Conservation (phyloP, 2,888 invertebrate species). For the Epirrhoe alternata region DNA sequence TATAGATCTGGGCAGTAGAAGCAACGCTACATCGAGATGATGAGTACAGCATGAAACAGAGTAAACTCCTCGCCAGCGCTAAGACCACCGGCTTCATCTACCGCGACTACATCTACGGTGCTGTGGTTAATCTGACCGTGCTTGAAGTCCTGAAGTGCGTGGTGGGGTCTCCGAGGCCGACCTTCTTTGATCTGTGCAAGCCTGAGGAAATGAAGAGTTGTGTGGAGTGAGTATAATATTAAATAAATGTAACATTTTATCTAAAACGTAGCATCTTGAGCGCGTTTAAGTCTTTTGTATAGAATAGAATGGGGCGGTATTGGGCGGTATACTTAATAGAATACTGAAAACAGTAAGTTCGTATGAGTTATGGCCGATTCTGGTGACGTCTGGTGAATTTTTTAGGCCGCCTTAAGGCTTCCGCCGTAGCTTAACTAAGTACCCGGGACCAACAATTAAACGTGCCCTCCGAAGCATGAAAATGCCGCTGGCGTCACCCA, state of each 20-base stretch:
- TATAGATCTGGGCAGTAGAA: constrained; percentile 80
- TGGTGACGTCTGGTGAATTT: no score
- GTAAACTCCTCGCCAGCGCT: constrained; percentile 64
- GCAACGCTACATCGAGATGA: constrained; percentile 68
- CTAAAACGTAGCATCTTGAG: background rate
- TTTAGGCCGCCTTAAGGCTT: no score
- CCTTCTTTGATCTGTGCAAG: constrained; percentile 89
- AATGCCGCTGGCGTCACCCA: no score
- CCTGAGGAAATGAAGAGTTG: constrained; percentile 88
- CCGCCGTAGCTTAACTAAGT: no score
- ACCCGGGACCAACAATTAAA: no score
- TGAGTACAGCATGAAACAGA: constrained; percentile 77
- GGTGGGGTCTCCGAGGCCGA: constrained; percentile 90
- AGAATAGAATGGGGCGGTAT: background rate
- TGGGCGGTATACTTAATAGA: no score
- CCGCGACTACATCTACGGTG: constrained; percentile 87
- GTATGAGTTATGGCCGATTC: no score
- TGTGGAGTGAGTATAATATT: constrained; percentile 66
- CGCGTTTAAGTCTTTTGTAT: background rate
- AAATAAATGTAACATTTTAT: no score
- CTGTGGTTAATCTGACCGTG: constrained; percentile 86
- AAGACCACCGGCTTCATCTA: constrained; percentile 80
- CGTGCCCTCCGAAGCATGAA: no score
- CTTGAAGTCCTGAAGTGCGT: constrained; percentile 87
- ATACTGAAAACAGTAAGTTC: no score